A percentile compares a stretch with the other conserved stretches of the same genome.
Conservation (phyloP, 2,113 vertebrate genomes). For the Dicentrarchus labrax region DNA sequence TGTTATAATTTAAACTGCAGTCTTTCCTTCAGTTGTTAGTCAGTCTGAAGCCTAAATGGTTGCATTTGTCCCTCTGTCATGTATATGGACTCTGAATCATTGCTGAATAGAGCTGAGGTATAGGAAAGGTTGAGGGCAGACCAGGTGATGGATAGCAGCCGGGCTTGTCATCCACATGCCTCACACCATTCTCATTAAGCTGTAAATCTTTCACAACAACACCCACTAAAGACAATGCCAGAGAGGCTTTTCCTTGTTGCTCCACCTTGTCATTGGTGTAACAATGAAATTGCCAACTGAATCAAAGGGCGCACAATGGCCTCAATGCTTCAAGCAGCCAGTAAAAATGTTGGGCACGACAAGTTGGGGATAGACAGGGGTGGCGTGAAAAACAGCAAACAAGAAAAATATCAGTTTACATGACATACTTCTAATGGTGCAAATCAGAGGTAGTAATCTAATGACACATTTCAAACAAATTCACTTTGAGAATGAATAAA, state of each 20-base stretch:
- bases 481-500: background rate
- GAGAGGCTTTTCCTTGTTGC: slow-evolving; percentile 72
- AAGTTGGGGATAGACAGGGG: slow-evolving; percentile 22
- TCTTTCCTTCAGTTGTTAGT: background rate
- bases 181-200: slow-evolving; percentile 79
- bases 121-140: slow-evolving; percentile 52
- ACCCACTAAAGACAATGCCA: slow-evolving; percentile 70
- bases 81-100: slow-evolving; percentile 61
- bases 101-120: slow-evolving; percentile 53
- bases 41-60: slow-evolving; percentile 31
- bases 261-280: slow-evolving; percentile 68
- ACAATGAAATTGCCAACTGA: slow-evolving; percentile 67
- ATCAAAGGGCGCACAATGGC: slow-evolving; percentile 69
- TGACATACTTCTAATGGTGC: background rate
- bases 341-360: slow-evolving; percentile 79
- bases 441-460: background rate
- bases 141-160: slow-evolving; percentile 83
- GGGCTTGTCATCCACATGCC: slow-evolving; percentile 60
- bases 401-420: slow-evolving; percentile 9
- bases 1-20: background rate
- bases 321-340: slow-evolving; percentile 45
- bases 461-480: background rate
- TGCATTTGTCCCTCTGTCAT: slow-evolving; percentile 64
- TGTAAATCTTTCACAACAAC: slow-evolving; percentile 87
- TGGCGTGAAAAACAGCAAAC: slow-evolving; percentile 21